phyloP scores from a whole-genome alignment of 2,113 vertebrate species.

The Falco punctatus region DNA sequence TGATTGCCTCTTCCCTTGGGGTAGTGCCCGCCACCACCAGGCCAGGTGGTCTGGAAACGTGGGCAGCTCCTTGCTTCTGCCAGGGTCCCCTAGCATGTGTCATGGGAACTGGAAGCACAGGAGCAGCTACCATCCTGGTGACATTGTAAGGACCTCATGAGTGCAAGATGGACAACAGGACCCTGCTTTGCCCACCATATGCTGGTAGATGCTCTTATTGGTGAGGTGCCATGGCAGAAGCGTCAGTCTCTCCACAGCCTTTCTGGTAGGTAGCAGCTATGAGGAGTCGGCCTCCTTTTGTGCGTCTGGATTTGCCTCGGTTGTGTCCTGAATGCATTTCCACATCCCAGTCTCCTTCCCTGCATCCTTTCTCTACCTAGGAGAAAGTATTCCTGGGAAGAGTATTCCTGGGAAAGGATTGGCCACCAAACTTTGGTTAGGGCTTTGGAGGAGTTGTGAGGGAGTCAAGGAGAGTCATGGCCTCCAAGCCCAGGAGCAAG shows the following conservation, averaged over 20 bases:
- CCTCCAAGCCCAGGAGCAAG: not conserved
- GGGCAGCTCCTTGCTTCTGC: not conserved
- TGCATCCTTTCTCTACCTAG: not conserved
- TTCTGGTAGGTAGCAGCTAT: not conserved
- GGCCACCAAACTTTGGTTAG: not conserved
- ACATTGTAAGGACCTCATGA: not conserved
- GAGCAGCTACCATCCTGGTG: not conserved
- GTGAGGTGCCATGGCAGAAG: not conserved
- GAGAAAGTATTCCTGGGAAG: not conserved
- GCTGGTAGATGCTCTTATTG: rapidly evolving
- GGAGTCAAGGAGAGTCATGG: not conserved
- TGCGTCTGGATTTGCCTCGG: rapidly evolving
- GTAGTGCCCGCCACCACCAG: rapidly evolving
- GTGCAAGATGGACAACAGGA: not conserved
- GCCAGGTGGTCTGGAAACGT: rapidly evolving
- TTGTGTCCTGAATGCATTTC: not conserved
- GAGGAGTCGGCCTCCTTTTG: not conserved
- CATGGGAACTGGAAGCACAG: not conserved
- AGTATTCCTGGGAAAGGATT: not conserved
- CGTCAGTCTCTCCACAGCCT: not conserved
- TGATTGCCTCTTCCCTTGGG: not conserved
- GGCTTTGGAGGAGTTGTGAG: not conserved
- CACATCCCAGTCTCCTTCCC: not conserved
- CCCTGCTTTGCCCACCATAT: rapidly evolving
- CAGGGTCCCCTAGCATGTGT: not conserved